Evolutionary conservation across 2,113 vertebrate species (phyloP).

Genomic region (Andinoacara biseriatus): DNA sequence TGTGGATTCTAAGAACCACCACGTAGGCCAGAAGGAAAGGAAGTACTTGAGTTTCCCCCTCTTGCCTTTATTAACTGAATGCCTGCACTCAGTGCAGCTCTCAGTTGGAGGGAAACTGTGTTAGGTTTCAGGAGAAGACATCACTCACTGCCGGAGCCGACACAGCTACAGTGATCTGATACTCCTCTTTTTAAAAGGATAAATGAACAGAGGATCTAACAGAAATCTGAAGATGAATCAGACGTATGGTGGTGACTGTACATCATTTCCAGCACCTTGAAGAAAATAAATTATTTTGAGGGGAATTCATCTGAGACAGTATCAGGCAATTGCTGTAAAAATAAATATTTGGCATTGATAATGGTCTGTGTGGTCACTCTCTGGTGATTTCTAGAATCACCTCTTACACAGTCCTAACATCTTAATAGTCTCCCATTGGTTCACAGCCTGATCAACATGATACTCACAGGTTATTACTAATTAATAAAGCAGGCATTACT

Average conservation of each 20-base stretch:
- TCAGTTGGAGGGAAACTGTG: constrained; percentile 37
- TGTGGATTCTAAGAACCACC: neutral
- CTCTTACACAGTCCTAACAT: constrained; percentile 8
- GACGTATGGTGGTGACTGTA: neutral
- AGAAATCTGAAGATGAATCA: constrained; percentile 11
- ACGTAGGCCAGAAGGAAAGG: neutral
- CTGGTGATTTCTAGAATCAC: constrained; percentile 12
- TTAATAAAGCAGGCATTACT: constrained; percentile 71
- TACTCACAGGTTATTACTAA: constrained; percentile 72
- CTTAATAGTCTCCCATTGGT: constrained; percentile 15
- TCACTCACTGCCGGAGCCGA: constrained; percentile 42
- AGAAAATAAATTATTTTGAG: neutral
- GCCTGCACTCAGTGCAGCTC: neutral
- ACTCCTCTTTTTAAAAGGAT: constrained; percentile 38
- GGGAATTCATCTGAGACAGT: neutral
- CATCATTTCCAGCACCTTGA: neutral
- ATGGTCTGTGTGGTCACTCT: neutral
- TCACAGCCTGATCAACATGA: constrained; percentile 56
- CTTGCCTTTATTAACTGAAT: neutral
- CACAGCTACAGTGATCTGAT: constrained; percentile 44
- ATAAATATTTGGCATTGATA: neutral
- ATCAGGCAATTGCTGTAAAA: neutral
- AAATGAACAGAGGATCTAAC: constrained; percentile 12
- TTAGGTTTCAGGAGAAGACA: constrained; percentile 50
- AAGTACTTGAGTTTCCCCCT: neutral